Evolutionary conservation across 2,113 vertebrate genomes (phyloP), one percentile per base, ranked within the genome.

Genomic region (Sceloporus tristichus): DNA sequence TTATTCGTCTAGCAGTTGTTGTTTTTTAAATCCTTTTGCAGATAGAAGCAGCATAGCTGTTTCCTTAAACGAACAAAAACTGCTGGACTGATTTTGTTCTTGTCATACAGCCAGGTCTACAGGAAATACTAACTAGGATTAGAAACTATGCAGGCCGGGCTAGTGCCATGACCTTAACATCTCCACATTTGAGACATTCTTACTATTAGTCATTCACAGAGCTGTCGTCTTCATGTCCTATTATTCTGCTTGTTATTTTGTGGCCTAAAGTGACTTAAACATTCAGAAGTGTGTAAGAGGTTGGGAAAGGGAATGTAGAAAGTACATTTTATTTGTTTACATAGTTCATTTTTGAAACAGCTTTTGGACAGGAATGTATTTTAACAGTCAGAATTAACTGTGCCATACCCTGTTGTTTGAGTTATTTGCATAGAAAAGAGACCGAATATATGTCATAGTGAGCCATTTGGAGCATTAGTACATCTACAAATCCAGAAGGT

Each of bases 41-140:
- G 59, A 78, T 56, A 78, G 62, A 88, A 70, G 14, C 19, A 78
- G 81, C 42, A 66, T 84, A 29, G 59, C 53, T 70, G 21, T 84
- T 88, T 78, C 74, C 62, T 70, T 88, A 77, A 78, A 54, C 42
- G 70, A 84, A 84, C 73, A 88, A 84, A 88, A 88, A 27, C 65
- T 16, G 77, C 29, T 40, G 59, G 29, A 78, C 21, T 88, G 73
- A 77, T 59, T 85, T 78, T 78, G 81, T 84, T 88, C 74, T 84
- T 84, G 81, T 83, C 62, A 88, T 48, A 40, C 74, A 88, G 74
- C 74, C 81, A 78, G 19, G 59, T 84, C 13, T 88, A 88, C 82
- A 88, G 62, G 87, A 84, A 88, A 88, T 84, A 68, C 81, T 38
- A 88, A 83, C 71, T 76, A 83, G 87, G 73, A 83, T 83, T 82